A percentile compares a stretch with the other conserved stretches of the same genome.
Evolutionary conservation across 2,797 vertebrate species (phyloP).

Genomic region (Phataginus tricuspis): DNA sequence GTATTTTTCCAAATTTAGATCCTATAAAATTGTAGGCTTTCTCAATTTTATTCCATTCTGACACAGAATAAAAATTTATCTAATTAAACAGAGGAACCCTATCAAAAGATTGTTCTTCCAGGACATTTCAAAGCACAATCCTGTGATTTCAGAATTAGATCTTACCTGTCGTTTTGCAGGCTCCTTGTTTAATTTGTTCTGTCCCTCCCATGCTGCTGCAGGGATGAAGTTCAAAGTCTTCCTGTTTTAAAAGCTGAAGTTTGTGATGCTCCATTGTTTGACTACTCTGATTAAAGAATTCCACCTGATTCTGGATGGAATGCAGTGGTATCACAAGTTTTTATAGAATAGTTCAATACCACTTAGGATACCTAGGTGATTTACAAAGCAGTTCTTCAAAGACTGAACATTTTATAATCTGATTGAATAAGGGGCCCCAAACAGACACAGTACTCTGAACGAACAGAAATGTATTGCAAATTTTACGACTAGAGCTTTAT

Average conservation of each 20-base stretch:
- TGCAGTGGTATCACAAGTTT: not conserved
- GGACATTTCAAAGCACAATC: not conserved
- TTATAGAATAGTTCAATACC: not conserved
- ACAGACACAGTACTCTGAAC: not conserved
- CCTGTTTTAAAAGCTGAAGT: not conserved
- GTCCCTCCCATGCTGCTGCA: accelerated
- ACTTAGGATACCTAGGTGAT: no score
- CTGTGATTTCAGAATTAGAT: not conserved
- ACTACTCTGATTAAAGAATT: not conserved
- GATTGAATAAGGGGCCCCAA: not conserved
- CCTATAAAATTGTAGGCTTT: not conserved
- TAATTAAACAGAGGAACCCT: not conserved
- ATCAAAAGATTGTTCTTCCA: not conserved
- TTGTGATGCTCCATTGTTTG: not conserved
- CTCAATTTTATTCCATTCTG: not conserved
- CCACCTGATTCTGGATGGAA: not conserved
- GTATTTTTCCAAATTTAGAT: not conserved
- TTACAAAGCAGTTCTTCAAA: not conserved
- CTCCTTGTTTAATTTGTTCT: not conserved
- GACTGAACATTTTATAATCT: not conserved
- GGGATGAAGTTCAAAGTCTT: not conserved
- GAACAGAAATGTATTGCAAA: not conserved
- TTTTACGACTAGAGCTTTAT: not conserved
- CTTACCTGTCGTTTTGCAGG: accelerated
- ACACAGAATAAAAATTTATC: not conserved